Conservation (phyloP, 2,797 vertebrate species). For the Diglossa cyanea region DNA sequence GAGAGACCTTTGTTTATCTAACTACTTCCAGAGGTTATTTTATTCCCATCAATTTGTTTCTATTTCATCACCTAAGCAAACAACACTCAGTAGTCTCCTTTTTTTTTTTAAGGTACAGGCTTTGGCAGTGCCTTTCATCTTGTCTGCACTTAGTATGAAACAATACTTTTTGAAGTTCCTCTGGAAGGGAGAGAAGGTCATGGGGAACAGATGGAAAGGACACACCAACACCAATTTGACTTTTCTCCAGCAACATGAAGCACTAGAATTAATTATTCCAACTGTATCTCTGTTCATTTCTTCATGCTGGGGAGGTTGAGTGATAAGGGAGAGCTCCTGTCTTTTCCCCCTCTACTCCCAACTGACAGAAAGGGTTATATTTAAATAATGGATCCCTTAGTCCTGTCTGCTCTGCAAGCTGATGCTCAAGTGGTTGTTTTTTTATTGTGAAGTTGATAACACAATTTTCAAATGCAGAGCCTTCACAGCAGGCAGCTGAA, state of each 20-base stretch:
- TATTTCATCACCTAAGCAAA: background rate
- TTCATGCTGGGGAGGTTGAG: background rate
- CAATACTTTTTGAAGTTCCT: background rate
- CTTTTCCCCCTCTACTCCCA: background rate
- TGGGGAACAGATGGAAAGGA: background rate
- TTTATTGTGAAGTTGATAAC: slow-evolving; percentile 19
- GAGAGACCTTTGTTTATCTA: background rate
- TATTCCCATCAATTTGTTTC: background rate
- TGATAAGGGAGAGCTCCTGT: background rate
- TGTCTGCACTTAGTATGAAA: background rate
- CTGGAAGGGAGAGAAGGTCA: background rate
- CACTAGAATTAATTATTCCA: background rate
- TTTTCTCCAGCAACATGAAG: background rate
- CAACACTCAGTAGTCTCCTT: background rate
- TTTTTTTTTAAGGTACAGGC: background rate
- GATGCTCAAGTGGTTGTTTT: slow-evolving; percentile 10
- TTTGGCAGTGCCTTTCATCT: background rate
- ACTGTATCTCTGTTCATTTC: background rate
- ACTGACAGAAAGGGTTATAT: background rate
- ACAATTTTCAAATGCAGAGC: slow-evolving; percentile 11
- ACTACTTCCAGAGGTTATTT: background rate
- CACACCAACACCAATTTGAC: background rate
- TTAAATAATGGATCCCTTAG: background rate
- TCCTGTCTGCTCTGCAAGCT: background rate
- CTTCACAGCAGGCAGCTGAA: slow-evolving; percentile 4